Percentiles rank a stretch among this genome's conserved stretches.
These are phyloP conservation scores for Atherinomorus stipes DNA, from an alignment of 2,113 vertebrate genomes.

Conservation along the genomic window DNA sequence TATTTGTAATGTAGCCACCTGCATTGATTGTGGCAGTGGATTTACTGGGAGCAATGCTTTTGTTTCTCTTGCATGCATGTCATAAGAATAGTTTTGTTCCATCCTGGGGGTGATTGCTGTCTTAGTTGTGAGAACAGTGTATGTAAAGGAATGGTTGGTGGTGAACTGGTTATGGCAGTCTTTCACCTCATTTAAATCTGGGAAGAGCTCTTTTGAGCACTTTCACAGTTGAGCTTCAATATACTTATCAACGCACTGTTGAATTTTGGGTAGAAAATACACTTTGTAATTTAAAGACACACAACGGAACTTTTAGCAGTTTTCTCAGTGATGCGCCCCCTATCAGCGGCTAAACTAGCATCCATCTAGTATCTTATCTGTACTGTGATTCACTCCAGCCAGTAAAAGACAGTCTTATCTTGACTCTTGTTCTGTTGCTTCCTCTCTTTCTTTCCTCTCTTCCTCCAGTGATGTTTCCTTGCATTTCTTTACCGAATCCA, in stretches of 20 bases:
- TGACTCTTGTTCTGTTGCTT: too few species aligned
- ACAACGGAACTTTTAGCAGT: too few species aligned
- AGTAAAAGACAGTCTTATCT: too few species aligned
- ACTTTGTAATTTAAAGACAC: too few species aligned
- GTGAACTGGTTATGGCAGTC: background rate
- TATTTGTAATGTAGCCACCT: conserved; percentile 1
- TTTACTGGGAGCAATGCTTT: background rate
- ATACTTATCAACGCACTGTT: background rate
- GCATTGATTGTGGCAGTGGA: background rate
- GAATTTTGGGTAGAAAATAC: too few species aligned
- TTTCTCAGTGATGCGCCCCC: too few species aligned
- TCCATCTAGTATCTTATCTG: too few species aligned
- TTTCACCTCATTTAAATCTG: background rate
- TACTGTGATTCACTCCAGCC: too few species aligned
- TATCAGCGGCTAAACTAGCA: too few species aligned
- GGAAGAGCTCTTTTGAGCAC: background rate
- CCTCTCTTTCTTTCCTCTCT: too few species aligned
- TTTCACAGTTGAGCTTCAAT: background rate
- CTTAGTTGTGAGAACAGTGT: background rate
- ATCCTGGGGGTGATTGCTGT: background rate
- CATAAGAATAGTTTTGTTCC: background rate
- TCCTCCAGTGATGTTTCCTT: too few species aligned
- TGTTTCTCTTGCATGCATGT: background rate
- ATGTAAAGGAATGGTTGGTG: background rate
- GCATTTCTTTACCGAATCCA: too few species aligned